Base-by-base conservation (phyloP, 2,797 vertebrate genomes). In the Octomys mimax region DNA sequence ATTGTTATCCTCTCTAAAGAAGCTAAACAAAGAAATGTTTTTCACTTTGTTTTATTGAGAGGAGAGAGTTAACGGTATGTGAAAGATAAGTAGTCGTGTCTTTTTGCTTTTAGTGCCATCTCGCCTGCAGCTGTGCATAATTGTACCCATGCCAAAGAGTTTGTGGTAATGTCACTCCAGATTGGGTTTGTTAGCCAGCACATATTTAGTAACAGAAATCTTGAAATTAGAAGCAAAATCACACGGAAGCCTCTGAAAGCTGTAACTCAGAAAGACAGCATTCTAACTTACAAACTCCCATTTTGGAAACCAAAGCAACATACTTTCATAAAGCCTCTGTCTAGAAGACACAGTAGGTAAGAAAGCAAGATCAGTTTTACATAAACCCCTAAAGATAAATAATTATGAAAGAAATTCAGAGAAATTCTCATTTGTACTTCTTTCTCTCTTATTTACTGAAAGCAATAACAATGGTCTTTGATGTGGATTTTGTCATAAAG, bases 71-170 rank as follows among this genome's bases (percentile, higher is more conserved):
- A 95, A 94, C 52, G 83, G 21, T 95, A 94, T 77, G 73, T 28
- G 94, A 62, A 85, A 95, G 31, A 66, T 68, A 98, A 93, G 31
- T 89, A 93, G 75, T 96, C 73, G 95, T 95, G 39, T 26, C 95
- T 83, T 96, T 97, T 89, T 96, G 54, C 88, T 91, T 97, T 97
- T 97, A 98, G 87, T 91, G 94, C n/a, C 83, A 94, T 95, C 91
- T 96, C 98, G 83, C 59, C 93, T 96, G 94, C 96, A 98, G 95
- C 98, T 98, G 97, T 97, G 94, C 95, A 89, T 87, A 95, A 96
- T 91, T 98, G 86, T 95, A 91, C 21, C 14, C 49, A 64, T 93
- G 95, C 96, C 97, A 98, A 97, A 82, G 49, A 97, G 77, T 92
- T 93, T 97, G 83, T 83, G 18, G 46, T 95, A 36, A 96, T 98